Base-by-base conservation (phyloP, 2,888 invertebrate species). In the Blomia tropicalis region DNA sequence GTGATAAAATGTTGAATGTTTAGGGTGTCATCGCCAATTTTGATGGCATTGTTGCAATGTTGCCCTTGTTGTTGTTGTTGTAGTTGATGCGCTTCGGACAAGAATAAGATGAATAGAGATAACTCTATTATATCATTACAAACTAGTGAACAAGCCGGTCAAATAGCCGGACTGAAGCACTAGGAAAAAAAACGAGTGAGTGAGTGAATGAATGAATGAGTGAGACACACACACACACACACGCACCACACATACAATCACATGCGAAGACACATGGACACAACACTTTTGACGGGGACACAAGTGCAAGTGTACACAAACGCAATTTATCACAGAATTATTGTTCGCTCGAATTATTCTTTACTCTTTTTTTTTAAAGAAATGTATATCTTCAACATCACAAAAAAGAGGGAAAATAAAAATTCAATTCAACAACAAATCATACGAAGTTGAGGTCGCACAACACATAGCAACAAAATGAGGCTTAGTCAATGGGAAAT, bases 321-420 rank as follows among this genome's bases (percentile, higher is more conserved):
- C n/a, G 51, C 51, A 47, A 47, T 47, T 47, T 47, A 47, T 47
- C 51, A 47, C 51, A 47, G 51, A 47, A 47, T 47, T 47, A 47
- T 47, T 47, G 51, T 47, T 47, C 51, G 51, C 11, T 47, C n/a
- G 23, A 47, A 22, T 47, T 47, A 47, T 47, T 47, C 51, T 47
- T 47, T 47, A 11, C 17, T n/a, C n/a, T n/a, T n/a, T n/a, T n/a
- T n/a, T n/a, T n/a, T n/a, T n/a, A n/a, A n/a, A n/a, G n/a, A n/a
- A n/a, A n/a, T n/a, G n/a, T n/a, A n/a, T n/a, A n/a, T n/a, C n/a
- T n/a, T n/a, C n/a, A n/a, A n/a, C n/a, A n/a, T n/a, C n/a, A n/a
- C n/a, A n/a, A n/a, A n/a, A n/a, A n/a, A n/a, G n/a, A n/a, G n/a
- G n/a, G n/a, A n/a, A n/a, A n/a, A n/a, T n/a, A n/a, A n/a, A n/a